A percentile compares a stretch with the other conserved stretches of the same genome.
Evolutionary conservation across 2,888 invertebrate species (phyloP).

Genomic region (Spisula solida): DNA sequence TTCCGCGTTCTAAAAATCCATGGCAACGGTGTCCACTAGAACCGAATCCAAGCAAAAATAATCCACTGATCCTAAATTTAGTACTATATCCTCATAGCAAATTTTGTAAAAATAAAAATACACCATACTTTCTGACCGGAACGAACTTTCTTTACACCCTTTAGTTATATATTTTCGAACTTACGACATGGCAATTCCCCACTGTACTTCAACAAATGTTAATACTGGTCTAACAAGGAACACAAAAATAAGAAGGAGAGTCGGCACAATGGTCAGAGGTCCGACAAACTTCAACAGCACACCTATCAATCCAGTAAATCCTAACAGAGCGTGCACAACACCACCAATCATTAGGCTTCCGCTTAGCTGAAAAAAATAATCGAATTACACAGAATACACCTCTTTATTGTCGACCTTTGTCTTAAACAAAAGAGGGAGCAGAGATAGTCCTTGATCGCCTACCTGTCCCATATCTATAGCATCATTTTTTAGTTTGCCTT

Average conservation of each 20-base stretch:
- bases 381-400: background rate
- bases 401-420: background rate
- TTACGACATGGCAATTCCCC: slow-evolving; percentile 89
- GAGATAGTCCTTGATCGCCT: no score
- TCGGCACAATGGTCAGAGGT: slow-evolving; percentile 80
- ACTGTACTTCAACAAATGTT: slow-evolving; percentile 78
- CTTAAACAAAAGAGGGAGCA: no score
- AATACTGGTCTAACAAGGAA: slow-evolving; percentile 76
- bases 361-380: slow-evolving; percentile 68
- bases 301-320: slow-evolving; percentile 79
- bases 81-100: no score
- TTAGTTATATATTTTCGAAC: slow-evolving; percentile 54
- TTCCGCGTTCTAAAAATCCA: no score
- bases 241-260: slow-evolving; percentile 76
- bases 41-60: no score
- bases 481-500: no score
- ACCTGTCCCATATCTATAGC: no score
- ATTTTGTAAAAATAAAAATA: no score
- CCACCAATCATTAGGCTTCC: slow-evolving; percentile 81
- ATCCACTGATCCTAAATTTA: no score
- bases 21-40: no score
- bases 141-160: no score
- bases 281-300: slow-evolving; percentile 78
- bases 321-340: slow-evolving; percentile 75
- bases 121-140: no score